A percentile compares a stretch with the other conserved stretches of the same genome.
Evolutionary conservation across 2,888 invertebrate species (phyloP).

Genomic region (Mythimna loreyi): DNA sequence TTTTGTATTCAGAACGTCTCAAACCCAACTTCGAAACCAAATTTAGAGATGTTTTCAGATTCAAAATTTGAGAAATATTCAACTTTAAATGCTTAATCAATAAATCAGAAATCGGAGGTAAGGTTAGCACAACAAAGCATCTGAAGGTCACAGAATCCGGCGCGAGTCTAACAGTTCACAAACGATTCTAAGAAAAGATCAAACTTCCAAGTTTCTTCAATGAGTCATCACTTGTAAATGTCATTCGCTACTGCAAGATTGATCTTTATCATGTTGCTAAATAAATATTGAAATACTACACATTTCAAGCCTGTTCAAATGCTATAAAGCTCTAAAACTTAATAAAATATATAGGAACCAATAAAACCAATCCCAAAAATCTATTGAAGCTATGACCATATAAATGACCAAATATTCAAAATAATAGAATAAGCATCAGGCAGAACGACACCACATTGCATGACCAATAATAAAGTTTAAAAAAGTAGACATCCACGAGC

Average conservation of each 20-base stretch:
- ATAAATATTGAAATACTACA: conserved; percentile 11
- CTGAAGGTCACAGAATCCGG: background rate
- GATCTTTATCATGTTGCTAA: conserved; percentile 10
- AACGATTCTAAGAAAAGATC: background rate
- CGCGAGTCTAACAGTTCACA: background rate
- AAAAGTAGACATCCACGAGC: background rate
- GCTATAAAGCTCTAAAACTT: background rate
- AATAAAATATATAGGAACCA: background rate
- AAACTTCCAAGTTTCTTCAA: background rate
- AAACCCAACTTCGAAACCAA: too few relatives aligned
- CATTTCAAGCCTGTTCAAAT: background rate
- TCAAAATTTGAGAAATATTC: too few relatives aligned
- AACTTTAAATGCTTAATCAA: too few relatives aligned
- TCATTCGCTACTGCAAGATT: background rate
- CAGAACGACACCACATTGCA: background rate
- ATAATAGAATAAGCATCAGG: background rate
- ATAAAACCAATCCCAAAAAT: background rate
- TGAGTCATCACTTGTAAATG: conserved; percentile 16
- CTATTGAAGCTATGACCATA: background rate
- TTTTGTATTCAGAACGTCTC: too few relatives aligned
- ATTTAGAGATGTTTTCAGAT: too few relatives aligned
- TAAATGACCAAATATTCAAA: background rate
- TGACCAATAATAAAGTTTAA: background rate
- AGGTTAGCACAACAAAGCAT: background rate
- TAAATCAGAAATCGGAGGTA: too few relatives aligned